Evolutionary conservation across 2,797 vertebrate genomes (phyloP), one percentile per base, ranked within the genome.

Genomic region (Muscicapa comitata): DNA sequence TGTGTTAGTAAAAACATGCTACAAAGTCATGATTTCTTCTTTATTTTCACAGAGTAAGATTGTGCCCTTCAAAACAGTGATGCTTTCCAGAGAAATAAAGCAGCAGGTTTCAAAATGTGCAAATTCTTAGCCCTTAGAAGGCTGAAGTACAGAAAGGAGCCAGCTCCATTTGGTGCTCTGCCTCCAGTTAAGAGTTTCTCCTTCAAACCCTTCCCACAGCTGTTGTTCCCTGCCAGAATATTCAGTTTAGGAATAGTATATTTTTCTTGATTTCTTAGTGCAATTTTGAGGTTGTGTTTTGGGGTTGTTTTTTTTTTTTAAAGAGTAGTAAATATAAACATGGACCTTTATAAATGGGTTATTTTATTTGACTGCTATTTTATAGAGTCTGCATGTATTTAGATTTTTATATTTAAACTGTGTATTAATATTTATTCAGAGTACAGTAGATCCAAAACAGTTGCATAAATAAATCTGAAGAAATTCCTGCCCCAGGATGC

Each of bases 401-500:
- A 48, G 57, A 48, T 76, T 70, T 85, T 91, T 74, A 15, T 29
- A 37, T 83, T 65, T 86, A 61, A 94, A n/a, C 58, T 51, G 7
- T 26, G 23, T 43, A 63, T 50, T 71, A 61, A 74, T 91, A 91
- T 90, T 94, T 93, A 83, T 88, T 72, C 24, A 2, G 51, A 86
- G 68, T 54, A 29, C 26, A 79, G 33, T 63, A 66, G 63, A 47
- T 54, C 81, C 74, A 45, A 88, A 93, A 45, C 61, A 85, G 48
- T 80, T 82, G 57, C 78, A 68, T 92, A 91, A 88, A 77, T 79
- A 77, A 80, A 38, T 51, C 17, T 59, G 85, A 83, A 94, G 58
- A 73, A 66, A 66, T 70, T 78, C 71, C 53, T 93, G 85, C 76
- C 82, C 45, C 42, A 47, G 93, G 94, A 76, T 94, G 82, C 73